phyloP scores from a whole-genome alignment of 2,797 vertebrate species.

The Esox masquinongy region DNA sequence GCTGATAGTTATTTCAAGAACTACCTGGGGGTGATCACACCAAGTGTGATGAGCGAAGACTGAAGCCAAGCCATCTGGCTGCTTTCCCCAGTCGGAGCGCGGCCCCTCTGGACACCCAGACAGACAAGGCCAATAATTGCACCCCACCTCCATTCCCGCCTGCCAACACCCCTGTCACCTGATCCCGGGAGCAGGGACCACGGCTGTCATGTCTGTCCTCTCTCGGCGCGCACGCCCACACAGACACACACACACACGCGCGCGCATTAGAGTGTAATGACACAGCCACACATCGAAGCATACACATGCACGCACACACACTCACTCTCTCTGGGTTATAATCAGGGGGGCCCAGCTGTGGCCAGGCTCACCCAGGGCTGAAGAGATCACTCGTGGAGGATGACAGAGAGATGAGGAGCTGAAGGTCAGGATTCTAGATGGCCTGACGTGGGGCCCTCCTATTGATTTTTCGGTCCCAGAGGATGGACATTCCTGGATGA shows the following conservation, averaged over 20 bases:
- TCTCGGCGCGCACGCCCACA: background rate
- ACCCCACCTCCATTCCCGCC: background rate
- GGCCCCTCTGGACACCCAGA: slow-evolving; percentile 32
- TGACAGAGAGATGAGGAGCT: background rate
- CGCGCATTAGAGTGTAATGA: background rate
- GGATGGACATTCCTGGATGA: background rate
- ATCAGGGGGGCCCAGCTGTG: slow-evolving; percentile 6
- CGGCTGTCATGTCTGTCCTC: slow-evolving; percentile 6
- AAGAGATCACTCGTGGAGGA: background rate
- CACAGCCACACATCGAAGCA: background rate
- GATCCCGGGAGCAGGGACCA: background rate
- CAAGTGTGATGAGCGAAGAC: background rate
- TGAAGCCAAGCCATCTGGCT: slow-evolving; percentile 6
- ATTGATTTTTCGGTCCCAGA: background rate
- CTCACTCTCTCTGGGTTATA: background rate
- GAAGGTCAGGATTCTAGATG: slow-evolving; percentile 11
- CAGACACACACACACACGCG: background rate
- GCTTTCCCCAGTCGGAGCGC: background rate
- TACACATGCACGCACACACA: slow-evolving; percentile 1
- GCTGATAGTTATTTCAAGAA: background rate
- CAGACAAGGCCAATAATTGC: background rate
- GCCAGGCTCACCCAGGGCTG: slow-evolving; percentile 1
- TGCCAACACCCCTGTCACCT: slow-evolving; percentile 1
- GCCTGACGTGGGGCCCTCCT: background rate
- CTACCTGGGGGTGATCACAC: slow-evolving; percentile 5